Conservation (phyloP, 2,797 vertebrate species). For the Otus scops region DNA sequence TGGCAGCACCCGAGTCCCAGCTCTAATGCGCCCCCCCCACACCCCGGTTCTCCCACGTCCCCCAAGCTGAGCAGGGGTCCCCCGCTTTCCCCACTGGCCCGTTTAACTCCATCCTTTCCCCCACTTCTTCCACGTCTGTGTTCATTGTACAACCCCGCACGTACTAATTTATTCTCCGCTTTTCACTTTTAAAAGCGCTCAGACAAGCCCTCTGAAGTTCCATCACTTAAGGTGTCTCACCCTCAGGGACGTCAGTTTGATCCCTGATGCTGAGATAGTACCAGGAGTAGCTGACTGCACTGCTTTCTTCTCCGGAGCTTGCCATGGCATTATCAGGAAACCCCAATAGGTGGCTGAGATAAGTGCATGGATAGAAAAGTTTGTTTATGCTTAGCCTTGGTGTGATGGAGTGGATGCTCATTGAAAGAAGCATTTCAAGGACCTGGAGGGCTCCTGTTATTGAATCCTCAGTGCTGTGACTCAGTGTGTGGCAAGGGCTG, state of each 20-base stretch:
- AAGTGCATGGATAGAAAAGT: conserved; percentile 4
- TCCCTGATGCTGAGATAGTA: neutral
- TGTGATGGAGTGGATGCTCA: conserved; percentile 54
- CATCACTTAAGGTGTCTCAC: neutral
- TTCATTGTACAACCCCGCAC: neutral
- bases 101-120: neutral
- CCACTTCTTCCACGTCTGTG: neutral
- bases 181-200: neutral
- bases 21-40: no score
- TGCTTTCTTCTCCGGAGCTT: neutral
- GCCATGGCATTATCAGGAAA: neutral
- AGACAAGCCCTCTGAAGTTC: neutral
- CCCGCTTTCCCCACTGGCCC: accelerated
- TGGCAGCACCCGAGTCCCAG: neutral
- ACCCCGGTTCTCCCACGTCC: accelerated
- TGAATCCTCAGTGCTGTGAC: conserved; percentile 37
- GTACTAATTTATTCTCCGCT: neutral
- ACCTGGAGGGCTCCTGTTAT: conserved; percentile 49
- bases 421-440: conserved; percentile 55
- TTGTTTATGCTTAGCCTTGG: conserved; percentile 34
- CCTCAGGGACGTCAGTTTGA: neutral
- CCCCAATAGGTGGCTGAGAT: neutral
- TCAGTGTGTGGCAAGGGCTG: conserved; percentile 48
- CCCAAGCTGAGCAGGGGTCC: neutral
- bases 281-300: neutral